phyloP scores from a whole-genome alignment of 2,113 vertebrate species.

The Ariopsis seemanni region DNA sequence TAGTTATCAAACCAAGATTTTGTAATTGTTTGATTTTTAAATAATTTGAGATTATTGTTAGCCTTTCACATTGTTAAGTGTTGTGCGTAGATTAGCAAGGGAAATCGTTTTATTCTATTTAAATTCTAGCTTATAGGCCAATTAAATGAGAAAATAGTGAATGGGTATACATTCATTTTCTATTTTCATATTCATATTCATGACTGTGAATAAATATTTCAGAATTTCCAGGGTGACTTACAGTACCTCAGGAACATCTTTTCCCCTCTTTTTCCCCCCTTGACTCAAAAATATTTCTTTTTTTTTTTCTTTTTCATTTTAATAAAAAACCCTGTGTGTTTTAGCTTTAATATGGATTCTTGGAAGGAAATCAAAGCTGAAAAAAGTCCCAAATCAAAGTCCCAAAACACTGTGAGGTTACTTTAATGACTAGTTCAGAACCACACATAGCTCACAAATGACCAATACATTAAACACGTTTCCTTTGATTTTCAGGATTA shows the following conservation, averaged over 20 bases:
- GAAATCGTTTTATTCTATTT: neutral
- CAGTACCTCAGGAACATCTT: neutral
- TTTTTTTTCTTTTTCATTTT: neutral
- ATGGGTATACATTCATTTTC: neutral
- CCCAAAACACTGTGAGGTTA: neutral
- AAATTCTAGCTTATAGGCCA: neutral
- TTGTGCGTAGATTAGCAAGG: neutral
- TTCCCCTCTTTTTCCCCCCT: neutral
- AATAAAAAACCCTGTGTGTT: neutral
- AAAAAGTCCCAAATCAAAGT: neutral
- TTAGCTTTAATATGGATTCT: neutral
- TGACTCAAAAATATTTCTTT: neutral
- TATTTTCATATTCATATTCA: too few relatives aligned
- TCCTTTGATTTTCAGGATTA: constrained; percentile 1
- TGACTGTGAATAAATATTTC: neutral
- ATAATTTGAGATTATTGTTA: neutral
- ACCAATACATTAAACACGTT: neutral
- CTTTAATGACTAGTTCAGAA: neutral
- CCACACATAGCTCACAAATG: neutral
- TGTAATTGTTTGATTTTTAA: neutral
- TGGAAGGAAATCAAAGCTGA: neutral
- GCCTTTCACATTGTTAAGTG: neutral
- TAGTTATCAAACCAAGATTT: neutral
- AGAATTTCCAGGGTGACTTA: neutral
- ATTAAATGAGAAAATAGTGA: neutral